Conservation (phyloP, 2,888 invertebrate species). For the Meliscaeva auricollis region DNA sequence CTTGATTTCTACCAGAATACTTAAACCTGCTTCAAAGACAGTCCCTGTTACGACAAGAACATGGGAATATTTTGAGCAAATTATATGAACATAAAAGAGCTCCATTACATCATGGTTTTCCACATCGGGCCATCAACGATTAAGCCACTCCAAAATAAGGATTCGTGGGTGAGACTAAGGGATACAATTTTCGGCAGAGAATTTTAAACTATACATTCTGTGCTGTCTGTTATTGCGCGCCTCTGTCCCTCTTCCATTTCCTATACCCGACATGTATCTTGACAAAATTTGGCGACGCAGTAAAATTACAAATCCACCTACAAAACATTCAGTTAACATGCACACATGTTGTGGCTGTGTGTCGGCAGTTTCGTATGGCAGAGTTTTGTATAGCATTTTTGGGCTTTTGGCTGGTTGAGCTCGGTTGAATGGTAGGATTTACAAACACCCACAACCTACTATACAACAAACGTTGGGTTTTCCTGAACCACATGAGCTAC, state of each 20-base stretch:
- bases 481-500: background rate
- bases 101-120: conserved; percentile 62
- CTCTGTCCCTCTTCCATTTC: no score
- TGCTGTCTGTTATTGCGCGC: no score
- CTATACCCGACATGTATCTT: no score
- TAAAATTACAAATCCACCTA: conserved; percentile 60
- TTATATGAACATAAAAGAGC: conserved; percentile 62
- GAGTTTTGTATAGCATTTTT: conserved; percentile 1
- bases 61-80: conserved; percentile 12
- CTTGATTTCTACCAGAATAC: no score
- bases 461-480: no score
- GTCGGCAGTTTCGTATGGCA: conserved; percentile 13
- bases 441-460: background rate
- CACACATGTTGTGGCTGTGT: conserved; percentile 57
- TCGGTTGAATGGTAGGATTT: conserved; percentile 45
- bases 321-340: conserved; percentile 72
- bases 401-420: conserved; percentile 51
- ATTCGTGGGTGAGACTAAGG: background rate
- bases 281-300: no score
- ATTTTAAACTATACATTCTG: background rate
- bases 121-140: conserved; percentile 53
- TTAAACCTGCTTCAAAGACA: conserved; percentile 55
- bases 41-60: conserved; percentile 37
- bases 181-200: background rate
- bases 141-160: no score